Evolutionary conservation across 2,113 vertebrate genomes (phyloP).

Genomic region (Dolichotis patagonum): DNA sequence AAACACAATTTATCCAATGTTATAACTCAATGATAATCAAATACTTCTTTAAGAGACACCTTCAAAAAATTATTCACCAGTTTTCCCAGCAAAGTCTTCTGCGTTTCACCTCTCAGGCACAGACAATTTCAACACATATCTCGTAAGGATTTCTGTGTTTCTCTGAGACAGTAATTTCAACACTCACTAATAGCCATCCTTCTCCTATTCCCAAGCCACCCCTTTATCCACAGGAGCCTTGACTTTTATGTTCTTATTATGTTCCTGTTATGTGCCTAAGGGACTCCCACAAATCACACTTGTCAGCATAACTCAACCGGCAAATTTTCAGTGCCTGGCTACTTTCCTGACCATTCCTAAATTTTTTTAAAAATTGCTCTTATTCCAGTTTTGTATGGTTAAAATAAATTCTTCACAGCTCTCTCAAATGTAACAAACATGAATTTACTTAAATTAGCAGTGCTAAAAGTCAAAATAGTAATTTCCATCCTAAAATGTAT

Average conservation of each 20-base stretch:
- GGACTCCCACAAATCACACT: slow-evolving; percentile 40
- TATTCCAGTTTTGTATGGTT: background rate
- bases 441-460: slow-evolving; percentile 39
- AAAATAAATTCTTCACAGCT: slow-evolving; percentile 27
- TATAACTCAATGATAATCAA: background rate
- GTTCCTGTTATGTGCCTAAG: background rate
- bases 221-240: background rate
- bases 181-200: background rate
- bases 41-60: background rate
- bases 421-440: slow-evolving; percentile 12
- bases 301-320: slow-evolving; percentile 42
- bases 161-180: background rate
- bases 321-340: background rate
- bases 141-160: background rate
- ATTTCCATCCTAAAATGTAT: background rate
- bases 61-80: background rate
- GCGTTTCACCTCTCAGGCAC: background rate
- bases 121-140: background rate
- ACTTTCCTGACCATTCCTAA: background rate
- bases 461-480: slow-evolving; percentile 35
- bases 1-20: background rate
- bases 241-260: background rate
- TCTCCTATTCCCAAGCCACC: background rate
- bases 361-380: background rate
- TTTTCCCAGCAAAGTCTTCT: background rate